Percentiles rank a stretch among this genome's conserved stretches.
Conservation (phyloP, 2,888 invertebrate species). For the Drosophila anomelani region DNA sequence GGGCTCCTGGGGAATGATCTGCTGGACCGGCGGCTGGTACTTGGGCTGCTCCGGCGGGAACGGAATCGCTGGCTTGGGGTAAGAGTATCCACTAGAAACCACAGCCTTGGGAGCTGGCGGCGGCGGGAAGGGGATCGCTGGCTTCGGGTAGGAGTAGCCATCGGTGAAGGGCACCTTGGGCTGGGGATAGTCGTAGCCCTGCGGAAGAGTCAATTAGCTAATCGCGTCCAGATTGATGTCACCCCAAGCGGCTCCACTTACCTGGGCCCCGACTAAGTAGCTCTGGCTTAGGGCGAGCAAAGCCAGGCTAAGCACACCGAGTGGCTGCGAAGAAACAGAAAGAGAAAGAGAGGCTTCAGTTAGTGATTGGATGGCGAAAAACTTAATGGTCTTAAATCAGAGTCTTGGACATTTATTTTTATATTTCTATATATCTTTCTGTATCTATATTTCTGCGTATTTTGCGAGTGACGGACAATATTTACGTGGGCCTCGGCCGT, state of each 20-base stretch:
- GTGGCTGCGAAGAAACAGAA: conserved; percentile 65
- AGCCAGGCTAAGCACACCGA: conserved; percentile 56
- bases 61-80: conserved; percentile 66
- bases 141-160: conserved; percentile 75
- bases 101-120: conserved; percentile 50
- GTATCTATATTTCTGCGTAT: conserved; percentile 2
- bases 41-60: conserved; percentile 56
- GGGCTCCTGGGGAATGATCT: conserved; percentile 56
- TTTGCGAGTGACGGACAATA: conserved; percentile 43
- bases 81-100: conserved; percentile 63
- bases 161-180: conserved; percentile 64
- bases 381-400: conserved; percentile 42
- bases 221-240: conserved; percentile 8
- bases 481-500: conserved; percentile 46
- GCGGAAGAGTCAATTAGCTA: conserved; percentile 13
- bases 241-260: background rate
- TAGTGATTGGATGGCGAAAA: conserved; percentile 32
- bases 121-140: conserved; percentile 69
- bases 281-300: conserved; percentile 51
- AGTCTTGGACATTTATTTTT: conserved; percentile 42
- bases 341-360: conserved; percentile 12
- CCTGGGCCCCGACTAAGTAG: conserved; percentile 37
- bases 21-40: conserved; percentile 47
- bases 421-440: conserved; percentile 5
- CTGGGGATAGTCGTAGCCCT: conserved; percentile 72